Evolutionary conservation across 1,140 invertebrate species (phyloP).

Genomic region (Bombus turneri): DNA sequence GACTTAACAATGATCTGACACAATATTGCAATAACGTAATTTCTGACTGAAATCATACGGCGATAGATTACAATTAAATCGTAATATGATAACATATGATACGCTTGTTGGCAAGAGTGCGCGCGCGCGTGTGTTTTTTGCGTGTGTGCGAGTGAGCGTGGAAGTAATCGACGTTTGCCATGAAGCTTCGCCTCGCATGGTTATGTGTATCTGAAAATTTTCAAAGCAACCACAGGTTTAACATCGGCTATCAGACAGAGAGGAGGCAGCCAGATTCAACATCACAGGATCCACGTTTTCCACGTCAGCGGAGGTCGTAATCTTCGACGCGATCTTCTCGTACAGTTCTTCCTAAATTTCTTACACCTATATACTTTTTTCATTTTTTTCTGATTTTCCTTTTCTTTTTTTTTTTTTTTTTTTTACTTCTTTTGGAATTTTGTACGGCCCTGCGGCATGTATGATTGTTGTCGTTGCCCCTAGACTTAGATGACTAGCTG

Average conservation of each 20-base stretch:
- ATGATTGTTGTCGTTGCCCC: slow-evolving; percentile 82
- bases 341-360: slow-evolving; percentile 30
- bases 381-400: neutral
- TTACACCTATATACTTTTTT: neutral
- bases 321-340: slow-evolving; percentile 21
- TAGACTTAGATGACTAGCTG: slow-evolving; percentile 82
- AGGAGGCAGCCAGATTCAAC: neutral
- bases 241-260: neutral
- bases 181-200: slow-evolving; percentile 82
- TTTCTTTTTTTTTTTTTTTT: neutral
- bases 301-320: neutral
- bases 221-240: slow-evolving; percentile 64
- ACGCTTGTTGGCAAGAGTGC: slow-evolving; percentile 71
- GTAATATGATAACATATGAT: slow-evolving; percentile 50
- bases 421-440: slow-evolving; percentile 62
- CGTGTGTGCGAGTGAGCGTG: slow-evolving; percentile 74
- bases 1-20: neutral
- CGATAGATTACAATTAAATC: slow-evolving; percentile 10
- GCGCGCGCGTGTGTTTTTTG: slow-evolving; percentile 70
- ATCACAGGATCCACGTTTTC: neutral
- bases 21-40: no score
- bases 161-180: slow-evolving; percentile 79
- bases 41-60: neutral
- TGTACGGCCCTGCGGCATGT: slow-evolving; percentile 81
- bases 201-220: slow-evolving; percentile 80